Conservation (phyloP, 2,888 invertebrate species). For the Microplitis deprimator region DNA sequence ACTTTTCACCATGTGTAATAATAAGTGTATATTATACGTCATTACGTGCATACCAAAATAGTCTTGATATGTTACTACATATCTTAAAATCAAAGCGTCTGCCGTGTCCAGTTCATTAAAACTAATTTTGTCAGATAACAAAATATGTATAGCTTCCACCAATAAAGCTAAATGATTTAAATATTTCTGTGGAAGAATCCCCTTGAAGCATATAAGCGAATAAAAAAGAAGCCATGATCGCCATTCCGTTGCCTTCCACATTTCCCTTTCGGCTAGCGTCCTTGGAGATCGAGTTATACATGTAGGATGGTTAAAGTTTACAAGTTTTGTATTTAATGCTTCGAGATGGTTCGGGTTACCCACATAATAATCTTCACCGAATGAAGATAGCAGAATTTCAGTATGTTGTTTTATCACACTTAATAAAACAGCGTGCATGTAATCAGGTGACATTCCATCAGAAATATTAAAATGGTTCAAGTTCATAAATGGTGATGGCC, state of each 20-base stretch:
- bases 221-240: background rate
- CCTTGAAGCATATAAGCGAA: slow-evolving; percentile 33
- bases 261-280: slow-evolving; percentile 1
- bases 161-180: slow-evolving; percentile 25
- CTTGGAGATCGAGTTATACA: slow-evolving; percentile 31
- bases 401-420: slow-evolving; percentile 32
- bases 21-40: slow-evolving; percentile 37
- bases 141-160: slow-evolving; percentile 31
- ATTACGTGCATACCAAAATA: slow-evolving; percentile 29
- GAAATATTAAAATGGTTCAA: slow-evolving; percentile 29
- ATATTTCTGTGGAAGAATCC: slow-evolving; percentile 37
- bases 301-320: slow-evolving; percentile 13
- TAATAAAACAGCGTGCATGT: slow-evolving; percentile 38
- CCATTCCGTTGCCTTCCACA: slow-evolving; percentile 40
- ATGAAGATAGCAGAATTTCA: slow-evolving; percentile 22
- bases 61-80: slow-evolving; percentile 18
- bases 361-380: slow-evolving; percentile 36
- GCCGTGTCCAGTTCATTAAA: slow-evolving; percentile 17
- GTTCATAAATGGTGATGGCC: slow-evolving; percentile 43
- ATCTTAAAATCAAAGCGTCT: slow-evolving; percentile 19
- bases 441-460: slow-evolving; percentile 32
- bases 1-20: slow-evolving; percentile 31
- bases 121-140: slow-evolving; percentile 23
- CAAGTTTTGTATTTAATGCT: slow-evolving; percentile 32
- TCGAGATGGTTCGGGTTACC: slow-evolving; percentile 33